Evolutionary conservation across 2,797 vertebrate species (phyloP), one percentile per base, ranked within the genome.

Genomic region (Acridotheres tristis): DNA sequence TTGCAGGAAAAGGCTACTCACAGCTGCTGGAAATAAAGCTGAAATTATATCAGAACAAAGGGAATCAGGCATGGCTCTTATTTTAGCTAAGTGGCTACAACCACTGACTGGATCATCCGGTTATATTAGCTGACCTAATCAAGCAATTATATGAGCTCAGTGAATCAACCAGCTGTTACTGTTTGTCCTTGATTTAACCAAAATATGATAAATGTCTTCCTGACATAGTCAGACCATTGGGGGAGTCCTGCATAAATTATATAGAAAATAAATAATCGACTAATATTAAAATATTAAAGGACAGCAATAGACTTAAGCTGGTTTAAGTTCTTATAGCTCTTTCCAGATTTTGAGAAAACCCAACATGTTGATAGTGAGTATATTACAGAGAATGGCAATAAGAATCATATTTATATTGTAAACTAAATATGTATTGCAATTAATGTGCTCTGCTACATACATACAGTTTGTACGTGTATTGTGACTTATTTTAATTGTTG

Each of bases 21-120:
- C 16, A 85, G 17, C 12, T 89, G 23, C 15, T 72, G 17, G 16
- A 85, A 87, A 74, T 63, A 77, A 85, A 85, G 34, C 26, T 65
- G 53, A 74, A 88, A 62, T 48, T 74, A 55, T 57, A 8, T 61
- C 43, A 73, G 8, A 25, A 69, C 13, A 82, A 76, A 73, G 4
- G 7, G 22, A 67, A 76, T 0, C 3, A 5, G 4, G 0, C 5
- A 1, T 68, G 7, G 7, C 3, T 81, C 88, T 94, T 63, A 34
- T 58, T 85, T 93, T 61, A 68, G 15, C 8, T 23, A n/a, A 68
- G n/a, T 57, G 16, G 3, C 11, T 61, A 15, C 26, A 59, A 10
- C 5, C 29, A 20, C 20, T 74, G 9, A 45, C 18, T 55, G 38
- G 22, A 76, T 67, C 30, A 88, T 40, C 20, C 3, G 1, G 12